Evolutionary conservation across 2,113 vertebrate genomes (phyloP).

Genomic region (Ictalurus punctatus): DNA sequence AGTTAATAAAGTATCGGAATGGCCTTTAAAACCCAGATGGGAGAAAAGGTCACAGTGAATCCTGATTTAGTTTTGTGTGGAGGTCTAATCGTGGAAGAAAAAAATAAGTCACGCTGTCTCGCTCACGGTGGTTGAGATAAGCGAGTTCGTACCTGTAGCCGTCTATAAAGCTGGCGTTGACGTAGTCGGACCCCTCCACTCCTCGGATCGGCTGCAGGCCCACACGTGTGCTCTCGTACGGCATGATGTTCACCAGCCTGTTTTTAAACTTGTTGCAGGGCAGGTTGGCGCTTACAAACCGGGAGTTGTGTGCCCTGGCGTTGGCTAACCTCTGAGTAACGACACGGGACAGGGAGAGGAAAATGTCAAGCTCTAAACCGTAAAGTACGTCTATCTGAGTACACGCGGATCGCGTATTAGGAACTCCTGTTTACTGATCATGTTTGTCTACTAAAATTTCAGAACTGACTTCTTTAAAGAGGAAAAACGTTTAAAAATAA

Average conservation of each 20-base stretch:
- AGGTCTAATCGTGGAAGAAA: background rate
- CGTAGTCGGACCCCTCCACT: conserved; percentile 96
- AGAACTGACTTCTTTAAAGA: background rate
- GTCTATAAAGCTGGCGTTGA: conserved; percentile 98
- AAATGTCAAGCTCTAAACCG: background rate
- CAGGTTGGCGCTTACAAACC: conserved; percentile 98
- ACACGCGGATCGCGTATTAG: background rate
- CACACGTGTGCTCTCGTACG: conserved; percentile 95
- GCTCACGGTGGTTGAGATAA: background rate
- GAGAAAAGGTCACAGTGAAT: background rate
- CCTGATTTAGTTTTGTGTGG: background rate
- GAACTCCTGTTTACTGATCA: background rate
- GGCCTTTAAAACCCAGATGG: background rate
- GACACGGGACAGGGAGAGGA: conserved; percentile 40
- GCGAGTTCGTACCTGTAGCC: conserved; percentile 86
- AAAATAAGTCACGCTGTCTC: background rate
- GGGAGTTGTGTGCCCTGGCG: conserved; percentile 96
- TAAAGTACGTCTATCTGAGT: too few species aligned
- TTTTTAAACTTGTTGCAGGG: conserved; percentile 99
- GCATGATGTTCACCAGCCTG: conserved; percentile 99
- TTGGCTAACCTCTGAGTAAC: conserved; percentile 87
- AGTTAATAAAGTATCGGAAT: background rate
- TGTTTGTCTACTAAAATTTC: background rate
- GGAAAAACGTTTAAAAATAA: background rate
- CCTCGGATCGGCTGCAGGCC: conserved; percentile 96